Base-by-base conservation (phyloP, 1,140 invertebrate species). In the Bicyclus anynana region DNA sequence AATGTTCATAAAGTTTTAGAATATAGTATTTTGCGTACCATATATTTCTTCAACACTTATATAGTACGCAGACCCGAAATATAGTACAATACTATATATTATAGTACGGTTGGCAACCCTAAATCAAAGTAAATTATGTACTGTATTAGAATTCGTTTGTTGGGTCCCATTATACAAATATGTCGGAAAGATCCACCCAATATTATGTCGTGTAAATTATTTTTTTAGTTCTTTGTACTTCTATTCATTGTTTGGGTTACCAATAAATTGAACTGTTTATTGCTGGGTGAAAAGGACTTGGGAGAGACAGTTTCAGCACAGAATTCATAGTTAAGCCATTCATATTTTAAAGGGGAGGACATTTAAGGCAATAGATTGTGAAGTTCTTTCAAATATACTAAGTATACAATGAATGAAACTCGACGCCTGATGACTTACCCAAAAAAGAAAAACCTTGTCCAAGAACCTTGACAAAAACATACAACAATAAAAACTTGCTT, bases 51-150 rank as follows among this genome's bases (percentile, higher is more conserved):
- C n/a, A n/a, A n/a, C n/a, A n/a, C n/a, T n/a, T n/a, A n/a, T n/a
- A n/a, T n/a, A n/a, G n/a, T n/a, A n/a, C n/a, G n/a, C n/a, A n/a
- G n/a, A n/a, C n/a, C n/a, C n/a, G n/a, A n/a, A n/a, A n/a, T n/a
- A n/a, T n/a, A n/a, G n/a, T n/a, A n/a, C n/a, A n/a, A n/a, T n/a
- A n/a, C n/a, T n/a, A n/a, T n/a, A n/a, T n/a, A n/a, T n/a, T n/a
- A n/a, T n/a, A n/a, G n/a, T n/a, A n/a, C n/a, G n/a, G n/a, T n/a
- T n/a, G n/a, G n/a, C n/a, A n/a, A n/a, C n/a, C n/a, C n/a, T n/a
- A n/a, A n/a, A n/a, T n/a, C n/a, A n/a, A 71, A 65, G 58, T 65
- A 67, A 77, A 75, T 74, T 72, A 77, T 72, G 62, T 67, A 59
- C 57, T 66, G 53, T 69, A 69, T 62, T 60, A 64, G 53, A 56